A percentile compares a stretch with the other conserved stretches of the same genome.
Evolutionary conservation across 1,140 invertebrate species (phyloP).

Genomic region (Arctopsyche grandis): DNA sequence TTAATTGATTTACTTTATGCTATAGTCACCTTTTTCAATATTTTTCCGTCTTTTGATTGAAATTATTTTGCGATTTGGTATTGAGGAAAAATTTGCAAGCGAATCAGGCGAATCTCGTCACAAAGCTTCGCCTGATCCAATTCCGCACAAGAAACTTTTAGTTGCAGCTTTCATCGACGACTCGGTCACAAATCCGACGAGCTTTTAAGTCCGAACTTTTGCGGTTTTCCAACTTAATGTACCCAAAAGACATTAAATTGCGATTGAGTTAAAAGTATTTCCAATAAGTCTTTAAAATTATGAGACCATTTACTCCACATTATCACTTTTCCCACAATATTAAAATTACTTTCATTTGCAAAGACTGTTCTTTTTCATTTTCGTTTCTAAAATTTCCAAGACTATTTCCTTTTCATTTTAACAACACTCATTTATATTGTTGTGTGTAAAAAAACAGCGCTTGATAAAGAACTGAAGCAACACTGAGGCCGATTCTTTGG

Average conservation of each 20-base stretch:
- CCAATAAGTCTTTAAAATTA: no score
- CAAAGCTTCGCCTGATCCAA: background rate
- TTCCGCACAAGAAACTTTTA: background rate
- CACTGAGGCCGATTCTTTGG: background rate
- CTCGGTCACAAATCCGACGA: background rate
- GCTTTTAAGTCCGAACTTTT: conserved; percentile 1
- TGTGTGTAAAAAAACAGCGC: background rate
- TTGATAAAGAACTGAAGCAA: background rate
- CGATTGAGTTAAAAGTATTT: background rate
- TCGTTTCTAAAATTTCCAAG: background rate
- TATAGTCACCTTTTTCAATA: no score
- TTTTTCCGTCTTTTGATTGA: no score
- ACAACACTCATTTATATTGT: background rate
- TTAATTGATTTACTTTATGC: no score
- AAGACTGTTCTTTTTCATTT: background rate
- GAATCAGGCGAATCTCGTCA: no score
- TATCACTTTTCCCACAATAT: no score
- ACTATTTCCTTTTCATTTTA: background rate
- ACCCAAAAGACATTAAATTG: background rate
- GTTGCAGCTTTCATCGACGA: background rate
- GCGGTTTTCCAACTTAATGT: background rate
- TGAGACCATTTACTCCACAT: no score
- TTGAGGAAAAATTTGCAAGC: no score
- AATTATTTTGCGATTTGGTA: no score
- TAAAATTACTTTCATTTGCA: no score